phyloP scores from a whole-genome alignment of 2,797 vertebrate species.

The Takifugu rubripes region DNA sequence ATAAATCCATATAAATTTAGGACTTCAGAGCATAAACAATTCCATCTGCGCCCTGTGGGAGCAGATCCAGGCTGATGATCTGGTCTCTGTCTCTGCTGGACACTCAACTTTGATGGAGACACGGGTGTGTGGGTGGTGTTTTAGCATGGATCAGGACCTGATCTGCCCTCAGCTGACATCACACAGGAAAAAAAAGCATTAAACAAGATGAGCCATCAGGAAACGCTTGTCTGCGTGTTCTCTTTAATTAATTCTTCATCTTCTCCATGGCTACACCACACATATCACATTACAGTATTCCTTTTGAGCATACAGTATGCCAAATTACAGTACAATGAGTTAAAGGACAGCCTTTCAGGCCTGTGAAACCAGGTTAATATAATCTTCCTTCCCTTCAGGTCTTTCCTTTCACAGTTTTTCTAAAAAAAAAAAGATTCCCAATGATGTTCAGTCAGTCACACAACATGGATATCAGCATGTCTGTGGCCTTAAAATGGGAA shows the following conservation, averaged over 20 bases:
- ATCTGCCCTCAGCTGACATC: conserved; percentile 11
- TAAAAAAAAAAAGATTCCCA: neutral
- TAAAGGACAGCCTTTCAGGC: conserved; percentile 42
- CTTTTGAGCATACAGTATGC: conserved; percentile 9
- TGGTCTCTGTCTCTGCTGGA: conserved; percentile 10
- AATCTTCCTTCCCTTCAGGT: conserved; percentile 17
- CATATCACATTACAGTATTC: conserved; percentile 4
- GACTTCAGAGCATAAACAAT: too few species aligned
- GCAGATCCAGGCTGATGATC: conserved; percentile 1
- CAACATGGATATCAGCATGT: conserved; percentile 1
- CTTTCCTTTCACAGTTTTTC: neutral
- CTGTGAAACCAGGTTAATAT: conserved; percentile 71
- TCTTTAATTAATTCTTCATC: conserved; percentile 50
- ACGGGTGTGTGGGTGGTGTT: neutral
- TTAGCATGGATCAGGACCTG: neutral
- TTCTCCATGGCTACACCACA: conserved; percentile 33
- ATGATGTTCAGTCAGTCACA: neutral
- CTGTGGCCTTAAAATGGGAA: conserved; percentile 15
- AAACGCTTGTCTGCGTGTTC: conserved; percentile 17
- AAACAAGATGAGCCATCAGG: neutral
- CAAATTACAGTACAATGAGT: conserved; percentile 57
- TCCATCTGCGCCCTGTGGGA: neutral
- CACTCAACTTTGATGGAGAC: conserved; percentile 25
- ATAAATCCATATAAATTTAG: too few species aligned
- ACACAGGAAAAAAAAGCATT: neutral